Conservation (phyloP, 2,797 vertebrate genomes). For the Leptoclinus maculatus region DNA sequence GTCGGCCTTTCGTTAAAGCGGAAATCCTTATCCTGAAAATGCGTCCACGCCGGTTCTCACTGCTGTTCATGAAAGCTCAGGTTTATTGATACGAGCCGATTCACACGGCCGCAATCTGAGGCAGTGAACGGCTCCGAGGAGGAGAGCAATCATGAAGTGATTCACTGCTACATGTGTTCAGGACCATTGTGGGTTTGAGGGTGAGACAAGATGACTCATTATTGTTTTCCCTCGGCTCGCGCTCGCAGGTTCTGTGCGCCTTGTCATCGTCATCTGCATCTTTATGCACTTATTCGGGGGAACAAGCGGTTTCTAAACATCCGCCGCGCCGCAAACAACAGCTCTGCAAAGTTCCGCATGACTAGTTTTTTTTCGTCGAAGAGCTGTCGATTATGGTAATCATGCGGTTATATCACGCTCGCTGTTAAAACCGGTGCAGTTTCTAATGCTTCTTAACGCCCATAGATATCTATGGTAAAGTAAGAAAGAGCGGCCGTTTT, state of each 20-base stretch:
- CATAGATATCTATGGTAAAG: neutral
- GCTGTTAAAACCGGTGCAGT: neutral
- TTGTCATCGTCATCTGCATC: conserved; percentile 31
- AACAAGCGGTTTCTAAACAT: conserved; percentile 13
- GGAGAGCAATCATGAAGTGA: conserved; percentile 13
- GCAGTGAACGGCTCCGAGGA: neutral
- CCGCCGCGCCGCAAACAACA: neutral
- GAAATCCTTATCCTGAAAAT: conserved; percentile 1
- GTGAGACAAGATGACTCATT: conserved; percentile 28
- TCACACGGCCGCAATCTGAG: conserved; percentile 7
- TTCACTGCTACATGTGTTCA: conserved; percentile 30
- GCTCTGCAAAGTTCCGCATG: conserved; percentile 4
- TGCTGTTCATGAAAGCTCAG: neutral
- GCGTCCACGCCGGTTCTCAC: neutral
- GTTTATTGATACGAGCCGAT: neutral
- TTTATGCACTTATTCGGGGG: neutral
- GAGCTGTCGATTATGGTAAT: conserved; percentile 27
- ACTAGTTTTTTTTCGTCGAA: neutral
- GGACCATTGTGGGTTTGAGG: conserved; percentile 23
- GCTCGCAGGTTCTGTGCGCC: conserved; percentile 3
- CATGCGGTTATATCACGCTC: neutral
- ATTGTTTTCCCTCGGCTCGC: conserved; percentile 14
- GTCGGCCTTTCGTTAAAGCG: neutral
- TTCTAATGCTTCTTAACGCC: neutral
- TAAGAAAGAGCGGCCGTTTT: neutral